Base-by-base conservation (phyloP, 2,888 invertebrate species). In the Stenotaenia linearis region DNA sequence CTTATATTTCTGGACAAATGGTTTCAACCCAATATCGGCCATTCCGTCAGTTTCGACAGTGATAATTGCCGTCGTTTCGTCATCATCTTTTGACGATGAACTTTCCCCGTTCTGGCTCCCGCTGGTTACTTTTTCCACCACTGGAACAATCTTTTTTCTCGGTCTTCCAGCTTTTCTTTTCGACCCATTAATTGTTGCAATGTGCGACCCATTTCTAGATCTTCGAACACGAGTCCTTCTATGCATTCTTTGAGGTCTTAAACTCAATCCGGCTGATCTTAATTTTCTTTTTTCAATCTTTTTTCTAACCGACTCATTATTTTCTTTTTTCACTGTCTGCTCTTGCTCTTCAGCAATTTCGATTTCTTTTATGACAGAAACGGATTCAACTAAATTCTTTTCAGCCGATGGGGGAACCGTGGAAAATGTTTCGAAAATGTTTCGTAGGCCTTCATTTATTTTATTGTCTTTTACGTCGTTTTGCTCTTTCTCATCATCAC, bases 41-140 rank as follows among this genome's bases (percentile, higher is more conserved):
- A 69, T 25, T 21, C 69, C 78, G 32, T 74, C 74, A 21, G 61
- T 78, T 78, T 78, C 78, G 3, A 78, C 78, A 32, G 78, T 78
- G 28, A 78, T 78, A 28, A 78, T 74, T 9, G 78, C 78, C 18
- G 61, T 74, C 9, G 74, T n/a, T 7, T 28, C 74, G n/a, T 78
- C 78, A 21, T 56, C 56, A 10, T 56, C 56, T 56, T 56, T 56
- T 1, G 21, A 23, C 23, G 56, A 56, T 18, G 56, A 56, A 21
- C 21, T 56, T 56, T 56, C 56, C 56, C 56, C 56, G 21, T 6
- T 56, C 21, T 56, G 56, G 21, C 23, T 23, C 4, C 7, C 18
- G 21, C 21, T 12, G 7, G 21, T 21, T 18, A 23, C 56, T 56
- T 18, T 56, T 56, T 56, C 56, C 21, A 23, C 21, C 7, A 12